Evolutionary conservation across 2,113 vertebrate species (phyloP), one percentile per base, ranked within the genome.

Genomic region (Albula glossodonta): DNA sequence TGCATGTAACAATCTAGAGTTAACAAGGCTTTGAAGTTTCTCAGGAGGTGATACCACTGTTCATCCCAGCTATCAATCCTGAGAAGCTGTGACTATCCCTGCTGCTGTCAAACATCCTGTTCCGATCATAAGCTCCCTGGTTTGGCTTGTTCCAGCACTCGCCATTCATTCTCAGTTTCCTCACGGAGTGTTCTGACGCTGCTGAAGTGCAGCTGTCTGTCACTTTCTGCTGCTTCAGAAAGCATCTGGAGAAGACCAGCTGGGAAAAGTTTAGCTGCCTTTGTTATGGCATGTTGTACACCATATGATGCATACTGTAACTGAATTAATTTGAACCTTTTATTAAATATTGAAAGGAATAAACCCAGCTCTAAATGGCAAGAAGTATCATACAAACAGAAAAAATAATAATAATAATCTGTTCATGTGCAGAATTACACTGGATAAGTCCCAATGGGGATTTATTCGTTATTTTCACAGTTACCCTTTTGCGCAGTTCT

Each of bases 401-500:
- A 63, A 63, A 19, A 19, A 15, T n/a, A n/a, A n/a, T n/a, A 63
- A 22, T 63, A 22, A 41, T 56, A 56, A 56, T n/a, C 2, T n/a
- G 17, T 70, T n/a, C 8, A 74, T 74, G n/a, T 17, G 66, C 66
- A 31, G 22, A 31, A 74, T 17, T 5, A 70, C 66, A 31, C 8
- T 74, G 66, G 66, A n/a, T 22, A 17, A 70, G 11, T 15, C 60
- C 17, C 66, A 19, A 74, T 5, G 66, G n/a, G 70, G 9, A 74
- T 25, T 9, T 22, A 25, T 56, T 56, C 6, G 7, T 56, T 66
- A 60, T 66, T 22, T 7, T 66, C 31, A 12, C 12, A 56, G 7
- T 74, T 74, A 85, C 86, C 88, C 10, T 84, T 85, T 63, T 66
- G 81, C 81, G 49, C 50, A 85, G 63, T 90, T 91, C 91, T 90